phyloP scores from a whole-genome alignment of 2,113 vertebrate species.

The Rousettus leschenaultii region DNA sequence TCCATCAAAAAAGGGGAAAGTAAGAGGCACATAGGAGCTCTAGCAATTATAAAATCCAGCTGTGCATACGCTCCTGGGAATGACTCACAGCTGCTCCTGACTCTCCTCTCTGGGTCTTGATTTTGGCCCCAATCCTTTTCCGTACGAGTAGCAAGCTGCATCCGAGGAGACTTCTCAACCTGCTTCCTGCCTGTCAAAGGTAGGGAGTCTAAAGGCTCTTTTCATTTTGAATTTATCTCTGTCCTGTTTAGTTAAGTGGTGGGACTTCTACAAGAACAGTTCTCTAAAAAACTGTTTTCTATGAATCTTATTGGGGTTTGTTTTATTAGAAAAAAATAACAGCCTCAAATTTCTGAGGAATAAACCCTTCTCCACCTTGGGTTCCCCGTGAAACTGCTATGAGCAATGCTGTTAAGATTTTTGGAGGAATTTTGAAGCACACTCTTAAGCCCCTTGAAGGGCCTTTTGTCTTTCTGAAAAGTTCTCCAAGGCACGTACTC shows the following conservation, averaged over 20 bases:
- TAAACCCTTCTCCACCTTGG: background rate
- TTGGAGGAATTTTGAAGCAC: background rate
- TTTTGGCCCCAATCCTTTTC: background rate
- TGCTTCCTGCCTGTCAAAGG: background rate
- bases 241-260: background rate
- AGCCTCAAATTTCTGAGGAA: background rate
- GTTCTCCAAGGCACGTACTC: background rate
- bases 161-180: background rate
- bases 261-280: background rate
- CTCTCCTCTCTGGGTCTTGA: background rate
- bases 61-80: background rate
- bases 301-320: background rate
- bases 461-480: background rate
- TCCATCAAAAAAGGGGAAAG: background rate
- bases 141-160: background rate
- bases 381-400: background rate
- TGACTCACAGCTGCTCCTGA: background rate
- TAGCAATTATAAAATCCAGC: background rate
- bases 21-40: background rate
- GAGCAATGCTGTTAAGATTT: background rate
- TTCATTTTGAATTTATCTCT: background rate
- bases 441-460: background rate
- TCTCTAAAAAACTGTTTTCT: background rate
- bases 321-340: background rate
- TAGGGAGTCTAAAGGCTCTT: background rate